Evolutionary conservation across 2,113 vertebrate species (phyloP), one percentile per base, ranked within the genome.

Genomic region (Sphyrna mokarran): DNA sequence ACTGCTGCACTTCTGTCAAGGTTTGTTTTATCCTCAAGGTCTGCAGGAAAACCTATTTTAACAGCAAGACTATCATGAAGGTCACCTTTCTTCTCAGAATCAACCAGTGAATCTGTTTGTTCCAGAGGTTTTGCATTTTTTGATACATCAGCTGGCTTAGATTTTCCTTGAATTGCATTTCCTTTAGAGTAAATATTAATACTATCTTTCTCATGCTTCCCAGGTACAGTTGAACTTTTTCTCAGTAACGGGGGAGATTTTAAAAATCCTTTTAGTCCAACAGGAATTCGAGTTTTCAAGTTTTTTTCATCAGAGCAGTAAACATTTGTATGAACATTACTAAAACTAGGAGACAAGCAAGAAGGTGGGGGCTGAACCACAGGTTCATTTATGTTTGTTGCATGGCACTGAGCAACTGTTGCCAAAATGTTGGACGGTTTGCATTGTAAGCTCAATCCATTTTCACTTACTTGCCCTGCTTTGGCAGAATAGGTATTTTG

Each of bases 141-240:
- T 43, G 96, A 78, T 87, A 87, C 93, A 87, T 96, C 96, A 95
- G 96, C 96, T 3, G 97, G 97, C 63, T 96, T 97, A 22, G 96
- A 96, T 93, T 96, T 97, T 96, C 95, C 97, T 13, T 96, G 96
- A 86, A 97, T 96, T 89, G 97, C 98, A 0, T 96, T 97, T 72
- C 97, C 98, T 97, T 97, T 98, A 95, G 98, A 98, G 95, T 98
- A 98, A 95, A 97, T 98, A 96, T 99, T 98, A 96, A 98, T 98
- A 96, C 98, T 98, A 96, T 99, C 98, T 96, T 99, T 99, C 95
- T 99, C 98, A 94, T 98, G 98, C 96, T 99, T 99, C 95, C 98
- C 98, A 91, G 98, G 98, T 14, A 98, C 97, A 0, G 97, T 97
- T 20, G 97, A 97, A 96, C 97, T 98, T 96, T 97, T 98, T 97